Evolutionary conservation across 2,888 invertebrate species (phyloP).

Genomic region (Ganaspis brasiliensis): DNA sequence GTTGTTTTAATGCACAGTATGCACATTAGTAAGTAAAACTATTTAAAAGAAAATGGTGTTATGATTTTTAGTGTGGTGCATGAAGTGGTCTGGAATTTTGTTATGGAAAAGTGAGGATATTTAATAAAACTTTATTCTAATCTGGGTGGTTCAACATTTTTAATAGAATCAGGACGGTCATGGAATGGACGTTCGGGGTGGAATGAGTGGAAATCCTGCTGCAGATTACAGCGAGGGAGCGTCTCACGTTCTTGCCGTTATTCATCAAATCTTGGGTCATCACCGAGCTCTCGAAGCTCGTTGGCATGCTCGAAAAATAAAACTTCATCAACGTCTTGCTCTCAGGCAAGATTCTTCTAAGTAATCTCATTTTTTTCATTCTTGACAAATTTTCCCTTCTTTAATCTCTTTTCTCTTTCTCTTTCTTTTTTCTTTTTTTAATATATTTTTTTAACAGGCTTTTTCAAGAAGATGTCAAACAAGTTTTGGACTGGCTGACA

Average conservation of each 20-base stretch:
- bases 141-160: slow-evolving; percentile 33
- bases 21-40: slow-evolving; percentile 25
- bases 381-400: neutral
- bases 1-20: slow-evolving; percentile 9
- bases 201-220: slow-evolving; percentile 91
- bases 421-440: neutral
- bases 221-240: slow-evolving; percentile 98
- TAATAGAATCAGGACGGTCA: slow-evolving; percentile 77
- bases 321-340: slow-evolving; percentile 96
- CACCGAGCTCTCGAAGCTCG: slow-evolving; percentile 96
- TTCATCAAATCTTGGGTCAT: slow-evolving; percentile 97
- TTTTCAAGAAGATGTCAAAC: slow-evolving; percentile 98
- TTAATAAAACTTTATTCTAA: neutral
- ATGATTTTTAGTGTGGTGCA: slow-evolving; percentile 2
- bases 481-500: slow-evolving; percentile 98
- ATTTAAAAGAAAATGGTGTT: neutral
- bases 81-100: neutral
- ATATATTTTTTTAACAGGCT: slow-evolving; percentile 81
- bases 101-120: neutral
- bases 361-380: slow-evolving; percentile 3
- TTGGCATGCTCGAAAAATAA: slow-evolving; percentile 97
- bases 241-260: slow-evolving; percentile 96
- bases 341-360: slow-evolving; percentile 81
- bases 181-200: slow-evolving; percentile 83
- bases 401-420: neutral